Base-by-base conservation (phyloP, 92 coral and sea anemone species). In the Phenganax marumi region DNA sequence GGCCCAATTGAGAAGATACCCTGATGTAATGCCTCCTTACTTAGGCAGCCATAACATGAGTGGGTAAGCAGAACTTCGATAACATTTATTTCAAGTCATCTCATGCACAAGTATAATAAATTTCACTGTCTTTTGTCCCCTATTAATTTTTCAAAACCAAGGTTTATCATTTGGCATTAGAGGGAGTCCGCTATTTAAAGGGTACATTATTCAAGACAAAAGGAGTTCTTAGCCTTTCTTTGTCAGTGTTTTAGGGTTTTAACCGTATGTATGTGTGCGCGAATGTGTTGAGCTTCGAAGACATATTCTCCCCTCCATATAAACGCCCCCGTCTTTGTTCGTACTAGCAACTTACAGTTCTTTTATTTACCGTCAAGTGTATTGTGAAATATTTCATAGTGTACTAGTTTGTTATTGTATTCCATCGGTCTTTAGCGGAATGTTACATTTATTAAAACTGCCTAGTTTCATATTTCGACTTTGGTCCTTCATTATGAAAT, bases 301-400 rank as follows among this genome's bases (percentile, higher is more conserved):
- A 72, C 79, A 55, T 76, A 54, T 76, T 76, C 51, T 56, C 68
- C 81, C 81, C 81, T 76, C 68, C 68, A 18, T 56, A 54, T 57
- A 19, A 39, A 76, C 81, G 69, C 81, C 81, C 81, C 81, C 81
- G 81, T 76, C 69, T 76, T 76, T 56, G 68, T 55, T 56, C 81
- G 68, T 39, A 49, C 18, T 47, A 21, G 23, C 39, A 17, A 18
- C 50, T 76, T 56, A 76, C 65, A 55, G 81, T 55, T 56, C 79
- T 39, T 76, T 76, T 76, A 66, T 66, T 66, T 66, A 66, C 72
- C 13, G n/a, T 66, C 72, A 66, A 66, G 72, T 66, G 26, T 21
- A 7, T 66, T 25, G 72, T 66, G 24, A 25, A 66, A 50, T 17
- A 66, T 66, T 22, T 66, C 72, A 39, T 66, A 25, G 26, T 49